Conservation (phyloP, 2,797 vertebrate genomes). For the Pantherophis alleghaniensis region DNA sequence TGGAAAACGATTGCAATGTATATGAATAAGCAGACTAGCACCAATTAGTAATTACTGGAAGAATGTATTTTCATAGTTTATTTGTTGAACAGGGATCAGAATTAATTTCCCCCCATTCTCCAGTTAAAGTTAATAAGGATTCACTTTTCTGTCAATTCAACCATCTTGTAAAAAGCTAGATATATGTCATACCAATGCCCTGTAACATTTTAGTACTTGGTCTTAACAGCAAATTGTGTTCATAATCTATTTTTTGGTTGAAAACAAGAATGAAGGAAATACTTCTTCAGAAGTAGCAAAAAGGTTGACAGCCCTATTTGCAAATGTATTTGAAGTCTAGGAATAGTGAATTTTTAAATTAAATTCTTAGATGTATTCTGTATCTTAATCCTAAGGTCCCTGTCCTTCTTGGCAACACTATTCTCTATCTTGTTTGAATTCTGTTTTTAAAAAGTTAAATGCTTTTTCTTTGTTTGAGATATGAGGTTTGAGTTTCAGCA, state of each 20-base stretch:
- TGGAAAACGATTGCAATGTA: background rate
- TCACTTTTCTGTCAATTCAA: background rate
- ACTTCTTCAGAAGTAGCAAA: background rate
- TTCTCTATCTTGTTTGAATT: background rate
- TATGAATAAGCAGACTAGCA: constrained; percentile 1
- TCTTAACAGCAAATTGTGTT: background rate
- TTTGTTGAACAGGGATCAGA: background rate
- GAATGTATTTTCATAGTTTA: background rate
- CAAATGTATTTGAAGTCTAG: background rate
- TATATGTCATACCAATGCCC: background rate
- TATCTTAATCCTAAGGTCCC: background rate
- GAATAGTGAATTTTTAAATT: background rate
- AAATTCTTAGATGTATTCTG: background rate
- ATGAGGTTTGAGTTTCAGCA: background rate
- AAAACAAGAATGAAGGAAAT: background rate
- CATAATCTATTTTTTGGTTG: background rate
- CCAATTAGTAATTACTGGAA: background rate
- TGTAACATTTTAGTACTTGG: background rate
- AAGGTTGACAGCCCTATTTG: background rate
- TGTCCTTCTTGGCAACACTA: background rate
- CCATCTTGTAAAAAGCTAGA: background rate
- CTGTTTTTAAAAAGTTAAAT: background rate
- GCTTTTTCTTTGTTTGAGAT: background rate
- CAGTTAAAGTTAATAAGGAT: background rate
- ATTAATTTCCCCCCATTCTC: background rate